Evolutionary conservation across 92 coral and sea anemone genomes (phyloP), one percentile per base, ranked within the genome.

Genomic region (Zoanthus solanderi): DNA sequence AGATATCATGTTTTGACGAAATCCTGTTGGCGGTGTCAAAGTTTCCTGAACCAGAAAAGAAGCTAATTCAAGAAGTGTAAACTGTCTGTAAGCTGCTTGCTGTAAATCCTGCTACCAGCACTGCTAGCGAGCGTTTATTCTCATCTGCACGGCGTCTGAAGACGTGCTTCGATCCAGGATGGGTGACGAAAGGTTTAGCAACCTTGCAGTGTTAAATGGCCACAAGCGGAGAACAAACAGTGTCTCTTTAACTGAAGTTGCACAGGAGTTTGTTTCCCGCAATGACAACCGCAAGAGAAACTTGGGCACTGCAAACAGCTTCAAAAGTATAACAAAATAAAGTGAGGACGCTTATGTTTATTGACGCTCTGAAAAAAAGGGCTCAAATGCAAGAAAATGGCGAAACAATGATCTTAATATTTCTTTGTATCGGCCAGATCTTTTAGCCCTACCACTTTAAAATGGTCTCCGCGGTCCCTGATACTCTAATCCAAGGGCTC

Each of bases 1-100:
- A 71, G 31, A 37, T 71, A 71, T 71, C 23, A 71, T 71, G 75
- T 71, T 71, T 71, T 32, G 75, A 71, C 47, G 47, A 71, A 34
- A 72, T 37, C 76, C 28, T 72, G 76, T 72, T 32, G 76, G 76
- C 50, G n/a, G 76, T 72, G 50, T 37, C 76, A 72, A 72, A 72
- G 76, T 72, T 72, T 37, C 52, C 9, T 10, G 23, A 67, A 72
- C 7, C 52, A 72, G 52, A 72, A 72, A 34, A 72, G 76, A 72
- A 72, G 52, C 52, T 72, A 72, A 72, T 72, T 72, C 75, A 72
- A 48, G 75, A 71, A 7, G 75, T 71, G 47, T 48, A n/a, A 61
- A 61, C 18, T 61, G 5, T 61, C 69, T 16, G 69, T 61, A 61
- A 61, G 69, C 69, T 61, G 69, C 69, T 61, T 61, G 69, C 9